Base-by-base conservation (phyloP, 1,140 invertebrate species). In the Cataglyphis hispanica region DNA sequence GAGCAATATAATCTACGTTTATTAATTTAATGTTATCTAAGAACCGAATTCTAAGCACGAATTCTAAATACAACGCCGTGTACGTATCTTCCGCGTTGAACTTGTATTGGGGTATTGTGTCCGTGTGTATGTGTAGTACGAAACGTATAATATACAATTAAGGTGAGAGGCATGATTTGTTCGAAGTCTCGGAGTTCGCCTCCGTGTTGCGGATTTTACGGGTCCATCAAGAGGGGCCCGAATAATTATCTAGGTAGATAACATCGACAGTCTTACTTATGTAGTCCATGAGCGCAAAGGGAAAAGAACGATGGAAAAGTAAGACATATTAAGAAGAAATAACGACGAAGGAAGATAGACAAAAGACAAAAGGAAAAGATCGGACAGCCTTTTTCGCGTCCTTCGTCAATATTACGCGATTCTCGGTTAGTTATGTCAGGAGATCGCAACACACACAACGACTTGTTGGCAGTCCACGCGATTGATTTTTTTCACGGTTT, bases 1-100 rank as follows among this genome's bases (percentile, higher is more conserved):
- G 67, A 84, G 63, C 56, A 56, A 85, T 50, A 50, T 86, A 84
- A 60, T 69, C 80, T 81, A 89, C 34, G 37, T 72, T 80, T 64
- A 90, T 90, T 87, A 75, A 85, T 89, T 83, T 83, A 60, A 75
- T 69, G 58, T 77, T 69, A 86, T 81, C 46, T 87, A 85, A 77
- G 10, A 87, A 85, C 63, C 63, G 81, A 67, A 66, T 76, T 50
- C 75, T 76, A 85, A 86, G 31, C 31, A 31, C 63, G 81, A 67
- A 66, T 76, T 50, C 75, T 76, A 85, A 86, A 78, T 74, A 85
- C 46, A 69, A 11, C 87, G 64, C 64, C 67, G 53, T 53, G 40
- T 69, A 34, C 13, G 67, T 56, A 53, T 31, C 31, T 27, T 50
- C 56, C 56, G 46, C 27, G 34, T 25, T 40, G 53, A 37, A 43